Base-by-base conservation (phyloP, 2,888 invertebrate species). In the Nymphalis urticae region DNA sequence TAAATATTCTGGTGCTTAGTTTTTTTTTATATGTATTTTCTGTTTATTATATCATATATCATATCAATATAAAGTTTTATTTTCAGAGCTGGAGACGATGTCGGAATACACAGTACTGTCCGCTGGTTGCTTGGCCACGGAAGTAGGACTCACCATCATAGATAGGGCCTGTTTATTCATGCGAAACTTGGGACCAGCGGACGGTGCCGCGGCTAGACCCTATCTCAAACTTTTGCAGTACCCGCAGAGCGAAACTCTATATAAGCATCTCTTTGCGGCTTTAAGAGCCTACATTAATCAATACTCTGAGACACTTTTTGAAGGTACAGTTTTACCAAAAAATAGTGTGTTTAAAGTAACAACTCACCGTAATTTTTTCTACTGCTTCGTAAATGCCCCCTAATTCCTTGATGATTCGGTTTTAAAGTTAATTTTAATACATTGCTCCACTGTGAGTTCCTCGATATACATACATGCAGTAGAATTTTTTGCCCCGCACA, bases 201-300 rank as follows among this genome's bases (percentile, higher is more conserved):
- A 98, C 89, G 95, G 95, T 50, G 95, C 96, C 76, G 94, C 98
- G 27, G 97, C 98, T 61, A 95, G 96, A 72, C 95, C 98, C 50
- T 97, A 98, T 84, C 87, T 98, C 64, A 95, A 95, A n/a, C 95
- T 98, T 77, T 93, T 98, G 64, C 96, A 97, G 87, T 94, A 96
- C 54, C 97, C 97, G 2, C 98, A 98, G 83, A 98, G 98, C 59
- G 98, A 99, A 85, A 95, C 94, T 4, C 92, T 99, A 59, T 96
- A 98, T 76, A 96, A 96, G 78, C 98, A 99, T 81, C 95, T 98
- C 24, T 98, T 99, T 85, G 98, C 98, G 2, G 96, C 98, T 0
- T 89, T 99, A 62, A 94, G 98, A 74, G 96, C 97, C 0, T 98
- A 98, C 82, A 96, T 99, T 68, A 98, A 97, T 84, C 96, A 97